Evolutionary conservation across 2,888 invertebrate species (phyloP).

Genomic region (Mimumesa dahlbomi): DNA sequence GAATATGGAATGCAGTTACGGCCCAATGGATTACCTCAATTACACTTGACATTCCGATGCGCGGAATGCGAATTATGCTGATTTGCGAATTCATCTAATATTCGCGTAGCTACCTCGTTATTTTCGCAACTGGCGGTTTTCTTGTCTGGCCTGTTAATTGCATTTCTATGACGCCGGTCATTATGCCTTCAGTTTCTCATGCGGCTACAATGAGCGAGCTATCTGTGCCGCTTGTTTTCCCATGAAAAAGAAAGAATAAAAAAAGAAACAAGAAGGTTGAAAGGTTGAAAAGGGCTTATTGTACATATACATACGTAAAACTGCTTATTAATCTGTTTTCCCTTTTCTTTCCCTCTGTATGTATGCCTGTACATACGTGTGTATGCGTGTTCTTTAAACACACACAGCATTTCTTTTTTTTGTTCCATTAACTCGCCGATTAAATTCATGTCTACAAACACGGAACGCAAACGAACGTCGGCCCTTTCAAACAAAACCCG

Average conservation of each 20-base stretch:
- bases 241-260: no score
- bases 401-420: conserved; percentile 34
- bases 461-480: not conserved
- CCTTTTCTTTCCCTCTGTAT: no score
- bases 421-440: conserved; percentile 8
- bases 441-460: not conserved
- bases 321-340: conserved; percentile 51
- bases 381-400: no score
- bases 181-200: conserved; percentile 35
- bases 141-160: conserved; percentile 36
- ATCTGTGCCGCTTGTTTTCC: conserved; percentile 43
- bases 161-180: conserved; percentile 34
- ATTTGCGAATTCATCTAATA: conserved; percentile 2
- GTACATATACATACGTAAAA: conserved; percentile 33
- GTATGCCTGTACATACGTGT: no score
- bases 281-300: conserved; percentile 45
- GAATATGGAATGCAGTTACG: conserved; percentile 23
- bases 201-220: conserved; percentile 35
- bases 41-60: conserved; percentile 10
- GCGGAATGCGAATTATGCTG: not conserved
- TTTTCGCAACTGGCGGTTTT: conserved; percentile 11
- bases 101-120: not conserved
- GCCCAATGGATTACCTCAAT: conserved; percentile 18
- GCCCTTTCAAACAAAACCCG: no score
- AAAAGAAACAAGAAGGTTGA: conserved; percentile 35